Base-by-base conservation (phyloP, 2,113 vertebrate species). In the Delphinus delphis region DNA sequence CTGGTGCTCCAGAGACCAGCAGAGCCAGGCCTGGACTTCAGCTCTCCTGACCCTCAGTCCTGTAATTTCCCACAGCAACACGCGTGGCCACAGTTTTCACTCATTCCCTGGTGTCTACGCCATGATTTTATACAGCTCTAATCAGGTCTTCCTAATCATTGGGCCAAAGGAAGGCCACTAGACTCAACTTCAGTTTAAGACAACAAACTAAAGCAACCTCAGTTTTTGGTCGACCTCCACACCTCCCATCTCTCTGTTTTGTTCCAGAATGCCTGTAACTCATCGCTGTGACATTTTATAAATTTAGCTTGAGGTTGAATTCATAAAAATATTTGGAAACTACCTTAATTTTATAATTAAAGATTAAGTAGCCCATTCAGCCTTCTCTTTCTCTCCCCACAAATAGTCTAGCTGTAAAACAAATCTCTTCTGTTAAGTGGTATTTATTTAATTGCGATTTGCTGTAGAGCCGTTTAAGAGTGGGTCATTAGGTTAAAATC, bases 391-490 rank as follows among this genome's bases (percentile, higher is more conserved):
- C 95, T 98, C 84, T 90, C 95, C 95, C 70, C 81, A 88, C 93
- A 98, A 96, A 93, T 98, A 96, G 92, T 95, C 92, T 97, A 95
- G 97, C 97, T 63, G 50, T 83, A 53, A 84, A 97, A 97, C 90
- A 98, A 96, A 97, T 97, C 95, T 97, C 74, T 47, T 26, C 96
- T 97, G 97, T 98, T 83, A 98, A 98, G 89, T 95, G 41, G 67
- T 98, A 98, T 98, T 98, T 98, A 97, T 98, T 98, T 98, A 98
- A 98, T 98, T 96, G 95, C 98, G 96, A 98, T 98, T 98, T 98
- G 98, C 95, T 97, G 60, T 95, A 97, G 97, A 97, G 88, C 97
- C 98, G 97, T 97, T 98, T 98, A 98, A 96, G 95, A 98, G 94
- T 17, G 3, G 68, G 94, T 98, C 98, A 93, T 91, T 97, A 97